Percentiles rank a stretch among this genome's conserved stretches.
These are phyloP conservation scores for Littorina saxatilis DNA, from an alignment of 1,140 invertebrate genomes.

Conservation along the genomic window DNA sequence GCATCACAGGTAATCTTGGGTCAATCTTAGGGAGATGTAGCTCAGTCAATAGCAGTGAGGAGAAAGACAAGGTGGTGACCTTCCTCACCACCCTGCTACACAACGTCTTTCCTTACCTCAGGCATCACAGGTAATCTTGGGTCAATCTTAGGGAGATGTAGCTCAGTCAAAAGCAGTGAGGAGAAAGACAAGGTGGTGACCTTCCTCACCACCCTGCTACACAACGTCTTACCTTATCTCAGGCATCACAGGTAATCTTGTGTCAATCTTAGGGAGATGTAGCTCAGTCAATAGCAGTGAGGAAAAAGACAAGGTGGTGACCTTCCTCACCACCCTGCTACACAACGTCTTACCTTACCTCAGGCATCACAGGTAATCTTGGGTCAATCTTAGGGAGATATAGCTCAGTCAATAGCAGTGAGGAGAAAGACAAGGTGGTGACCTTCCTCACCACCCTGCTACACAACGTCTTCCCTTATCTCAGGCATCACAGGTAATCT, in stretches of 20 bases:
- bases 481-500: conserved; percentile 87
- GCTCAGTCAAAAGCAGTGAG: conserved; percentile 80
- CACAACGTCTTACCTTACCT: conserved; percentile 94
- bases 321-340: conserved; percentile 88
- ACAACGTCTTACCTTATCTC: conserved; percentile 93
- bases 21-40: conserved; percentile 54
- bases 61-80: conserved; percentile 93
- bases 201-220: conserved; percentile 88
- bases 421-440: conserved; percentile 93
- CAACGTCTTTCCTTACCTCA: conserved; percentile 93
- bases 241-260: conserved; percentile 86
- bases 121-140: conserved; percentile 86
- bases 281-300: conserved; percentile 14
- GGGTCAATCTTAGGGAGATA: no score
- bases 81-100: conserved; percentile 89
- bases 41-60: conserved; percentile 82
- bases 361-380: conserved; percentile 85
- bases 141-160: no score
- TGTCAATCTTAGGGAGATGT: no score
- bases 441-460: conserved; percentile 88
- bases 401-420: conserved; percentile 17
- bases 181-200: conserved; percentile 94
- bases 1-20: conserved; percentile 83
- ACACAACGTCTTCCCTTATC: conserved; percentile 92
- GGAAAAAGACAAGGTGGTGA: conserved; percentile 94